These are phyloP conservation scores for Troides helena DNA, from an alignment of 2,888 invertebrate genomes.

Conservation along the genomic window DNA sequence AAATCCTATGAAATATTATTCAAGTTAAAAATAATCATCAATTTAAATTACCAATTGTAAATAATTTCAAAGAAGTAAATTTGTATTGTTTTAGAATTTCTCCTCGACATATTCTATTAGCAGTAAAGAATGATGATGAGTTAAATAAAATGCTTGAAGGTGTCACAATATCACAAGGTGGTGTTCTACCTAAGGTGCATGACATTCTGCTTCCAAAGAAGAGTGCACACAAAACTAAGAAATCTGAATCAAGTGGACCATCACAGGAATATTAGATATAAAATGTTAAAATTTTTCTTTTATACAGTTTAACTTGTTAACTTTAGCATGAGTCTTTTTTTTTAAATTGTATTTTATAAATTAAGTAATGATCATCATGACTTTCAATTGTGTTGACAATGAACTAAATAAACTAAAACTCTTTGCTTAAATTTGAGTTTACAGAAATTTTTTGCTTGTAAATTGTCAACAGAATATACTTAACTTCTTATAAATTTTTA, in stretches of 20 bases:
- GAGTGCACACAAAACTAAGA: constrained; percentile 47
- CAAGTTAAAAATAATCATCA: too few relatives aligned
- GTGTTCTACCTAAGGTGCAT: constrained; percentile 90
- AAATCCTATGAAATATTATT: too few relatives aligned
- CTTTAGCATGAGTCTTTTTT: not conserved
- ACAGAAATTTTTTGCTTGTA: too few relatives aligned
- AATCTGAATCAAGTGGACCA: constrained; percentile 32
- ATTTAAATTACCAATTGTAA: too few relatives aligned
- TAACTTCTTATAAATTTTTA: too few relatives aligned
- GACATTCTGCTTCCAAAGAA: constrained; percentile 87
- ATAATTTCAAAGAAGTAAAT: too few relatives aligned
- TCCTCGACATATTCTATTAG: constrained; percentile 88
- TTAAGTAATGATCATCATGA: not conserved
- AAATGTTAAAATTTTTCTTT: not conserved
- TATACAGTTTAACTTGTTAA: not conserved
- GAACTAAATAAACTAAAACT: too few relatives aligned
- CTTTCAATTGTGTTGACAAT: not conserved
- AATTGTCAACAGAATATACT: too few relatives aligned
- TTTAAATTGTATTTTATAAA: not conserved
- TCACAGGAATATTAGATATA: constrained; percentile 49
- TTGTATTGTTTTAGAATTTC: constrained; percentile 75
- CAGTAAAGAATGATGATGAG: constrained; percentile 91
- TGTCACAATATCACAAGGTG: constrained; percentile 92
- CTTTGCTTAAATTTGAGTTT: too few relatives aligned
- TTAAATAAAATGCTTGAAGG: constrained; percentile 87